Evolutionary conservation across 2,888 invertebrate species (phyloP), one percentile per base, ranked within the genome.

Genomic region (Cosmopolites sordidus): DNA sequence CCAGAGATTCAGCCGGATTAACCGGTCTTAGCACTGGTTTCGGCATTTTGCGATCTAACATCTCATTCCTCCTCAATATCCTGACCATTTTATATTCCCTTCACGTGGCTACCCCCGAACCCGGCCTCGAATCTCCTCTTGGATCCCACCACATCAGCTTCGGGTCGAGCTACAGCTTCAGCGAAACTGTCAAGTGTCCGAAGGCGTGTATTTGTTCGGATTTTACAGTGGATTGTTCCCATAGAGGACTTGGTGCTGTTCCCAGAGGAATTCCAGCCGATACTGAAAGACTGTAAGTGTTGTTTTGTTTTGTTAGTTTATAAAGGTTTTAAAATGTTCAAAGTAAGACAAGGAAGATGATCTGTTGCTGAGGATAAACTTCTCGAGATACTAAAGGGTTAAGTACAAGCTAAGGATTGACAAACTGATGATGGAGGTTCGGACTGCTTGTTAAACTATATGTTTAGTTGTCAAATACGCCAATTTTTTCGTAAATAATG

Each of bases 231-330:
- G 58, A 58, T 50, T 58, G 58, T 40, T 54, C 58, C 6, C 54
- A 51, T 48, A 40, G 58, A 40, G 54, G 54, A n/a, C 51, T 58
- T 5, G 43, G 14, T 12, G 48, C 48, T 8, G 58, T 58, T 16
- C 58, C 58, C 2, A 54, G 48, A 14, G 54, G 54, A 17, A 49
- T 58, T 16, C 58, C 58, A 6, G 16, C 44, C 9, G 50, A 54
- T 43, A 54, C 58, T 8, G 58, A 58, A 58, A 58, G 51, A 58
- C 38, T 58, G 58, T 58, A 49, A 58, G 58, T 57, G 27, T 12
- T 42, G 11, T 15, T 48, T 42, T 47, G 4, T 46, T 6, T 27
- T 27, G 5, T 27, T 27, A 27, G 5, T n/a, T n/a, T n/a, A n/a
- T n/a, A n/a, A n/a, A n/a, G n/a, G n/a, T n/a, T n/a, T n/a, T n/a